Conservation (phyloP, 2,888 invertebrate species). For the Homarus gammarus region DNA sequence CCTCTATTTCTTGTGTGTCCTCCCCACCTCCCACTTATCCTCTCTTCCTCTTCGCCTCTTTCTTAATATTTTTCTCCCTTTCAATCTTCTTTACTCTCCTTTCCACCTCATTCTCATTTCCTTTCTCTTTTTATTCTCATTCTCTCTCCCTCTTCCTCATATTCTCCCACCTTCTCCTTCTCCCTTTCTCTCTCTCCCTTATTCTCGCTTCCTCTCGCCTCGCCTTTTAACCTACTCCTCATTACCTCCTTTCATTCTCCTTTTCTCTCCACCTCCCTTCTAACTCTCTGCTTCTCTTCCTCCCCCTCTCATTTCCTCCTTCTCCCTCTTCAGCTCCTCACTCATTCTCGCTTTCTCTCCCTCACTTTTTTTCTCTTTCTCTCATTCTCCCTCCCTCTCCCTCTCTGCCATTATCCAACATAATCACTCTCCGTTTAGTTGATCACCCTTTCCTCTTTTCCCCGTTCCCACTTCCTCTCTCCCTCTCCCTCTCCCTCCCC, state of each 20-base stretch:
- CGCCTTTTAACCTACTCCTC: background rate
- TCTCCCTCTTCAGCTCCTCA: constrained; percentile 37
- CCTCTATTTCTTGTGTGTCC: too few relatives aligned
- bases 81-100: too few relatives aligned
- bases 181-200: background rate
- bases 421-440: background rate
- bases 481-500: background rate
- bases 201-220: background rate
- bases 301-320: constrained; percentile 37
- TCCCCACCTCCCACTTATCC: too few relatives aligned
- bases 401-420: too few relatives aligned
- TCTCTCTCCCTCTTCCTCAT: background rate
- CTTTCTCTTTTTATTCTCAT: too few relatives aligned
- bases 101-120: too few relatives aligned
- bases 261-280: background rate
- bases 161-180: background rate
- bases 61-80: too few relatives aligned
- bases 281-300: constrained; percentile 26
- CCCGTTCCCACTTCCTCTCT: too few relatives aligned
- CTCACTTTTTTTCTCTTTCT: background rate
- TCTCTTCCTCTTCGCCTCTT: too few relatives aligned
- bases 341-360: constrained; percentile 27
- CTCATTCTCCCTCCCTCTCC: too few relatives aligned
- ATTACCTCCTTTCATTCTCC: background rate
- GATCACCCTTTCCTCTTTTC: too few relatives aligned